A percentile compares a stretch with the other conserved stretches of the same genome.
Evolutionary conservation across 2,888 invertebrate genomes (phyloP).

Genomic region (Acholoe squamosa): DNA sequence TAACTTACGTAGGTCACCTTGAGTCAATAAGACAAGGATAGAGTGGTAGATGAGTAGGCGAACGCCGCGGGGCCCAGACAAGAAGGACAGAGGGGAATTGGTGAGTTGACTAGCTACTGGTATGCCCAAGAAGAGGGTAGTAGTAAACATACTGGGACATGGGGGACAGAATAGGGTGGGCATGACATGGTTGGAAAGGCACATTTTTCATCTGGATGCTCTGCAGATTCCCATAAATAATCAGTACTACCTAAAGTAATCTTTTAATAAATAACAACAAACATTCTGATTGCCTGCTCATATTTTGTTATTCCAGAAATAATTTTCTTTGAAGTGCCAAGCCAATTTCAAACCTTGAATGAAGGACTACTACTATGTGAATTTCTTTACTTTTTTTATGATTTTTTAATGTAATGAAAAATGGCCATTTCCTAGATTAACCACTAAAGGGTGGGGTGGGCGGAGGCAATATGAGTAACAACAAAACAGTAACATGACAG

Average conservation of each 20-base stretch:
- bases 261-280: no score
- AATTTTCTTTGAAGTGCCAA: no score
- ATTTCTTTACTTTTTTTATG: no score
- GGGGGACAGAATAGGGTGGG: background rate
- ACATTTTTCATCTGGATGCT: background rate
- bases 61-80: background rate
- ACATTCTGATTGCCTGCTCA: no score
- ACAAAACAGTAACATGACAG: constrained; percentile 49
- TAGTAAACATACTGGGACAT: background rate
- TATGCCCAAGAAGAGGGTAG: background rate
- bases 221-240: background rate
- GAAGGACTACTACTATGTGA: no score
- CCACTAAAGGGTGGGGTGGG: constrained; percentile 21
- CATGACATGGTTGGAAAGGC: constrained; percentile 17
- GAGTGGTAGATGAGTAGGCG: constrained; percentile 41
- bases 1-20: constrained; percentile 62
- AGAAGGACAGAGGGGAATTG: background rate
- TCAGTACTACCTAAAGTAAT: background rate
- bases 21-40: constrained; percentile 54
- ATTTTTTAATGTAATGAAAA: background rate
- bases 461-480: background rate
- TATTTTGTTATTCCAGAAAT: no score
- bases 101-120: background rate
- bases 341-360: no score
- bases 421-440: constrained; percentile 12